These are phyloP conservation scores for Riptortus pedestris DNA, from an alignment of 1,140 invertebrate species.

Conservation along the genomic window DNA sequence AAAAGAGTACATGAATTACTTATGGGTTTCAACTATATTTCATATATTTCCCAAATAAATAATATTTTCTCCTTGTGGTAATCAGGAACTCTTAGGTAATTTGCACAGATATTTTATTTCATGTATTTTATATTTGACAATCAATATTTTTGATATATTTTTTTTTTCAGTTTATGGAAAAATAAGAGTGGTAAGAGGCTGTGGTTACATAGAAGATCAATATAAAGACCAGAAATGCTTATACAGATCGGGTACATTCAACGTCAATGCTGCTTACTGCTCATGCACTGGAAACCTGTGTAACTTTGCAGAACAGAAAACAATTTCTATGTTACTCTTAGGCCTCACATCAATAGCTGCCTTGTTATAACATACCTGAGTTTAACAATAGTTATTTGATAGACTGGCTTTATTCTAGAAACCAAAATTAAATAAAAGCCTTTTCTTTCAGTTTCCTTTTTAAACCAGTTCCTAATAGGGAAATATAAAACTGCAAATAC, in stretches of 20 bases:
- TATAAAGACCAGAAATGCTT: constrained; percentile 40
- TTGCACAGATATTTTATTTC: too few relatives aligned
- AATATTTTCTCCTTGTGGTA: too few relatives aligned
- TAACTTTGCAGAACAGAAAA: constrained; percentile 39
- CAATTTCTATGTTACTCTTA: not conserved
- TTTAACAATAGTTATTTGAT: constrained; percentile 8
- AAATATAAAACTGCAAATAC: not conserved
- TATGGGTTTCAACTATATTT: too few relatives aligned
- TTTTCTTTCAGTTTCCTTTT: not conserved
- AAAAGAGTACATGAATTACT: too few relatives aligned
- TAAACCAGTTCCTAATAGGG: constrained; percentile 10
- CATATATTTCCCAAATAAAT: too few relatives aligned
- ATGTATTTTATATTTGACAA: too few relatives aligned
- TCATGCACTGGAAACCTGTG: constrained; percentile 61
- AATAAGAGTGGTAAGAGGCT: constrained; percentile 57
- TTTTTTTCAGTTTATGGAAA: constrained; percentile 58
- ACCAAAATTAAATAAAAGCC: constrained; percentile 9
- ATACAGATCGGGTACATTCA: constrained; percentile 56
- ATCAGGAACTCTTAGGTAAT: too few relatives aligned
- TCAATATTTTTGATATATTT: not conserved
- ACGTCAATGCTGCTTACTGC: constrained; percentile 61
- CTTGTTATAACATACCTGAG: constrained; percentile 11
- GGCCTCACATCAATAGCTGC: constrained; percentile 1
- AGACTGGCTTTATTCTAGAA: constrained; percentile 15
- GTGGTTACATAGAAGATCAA: constrained; percentile 57